Evolutionary conservation across 2,113 vertebrate genomes (phyloP), one percentile per base, ranked within the genome.

Genomic region (Herpailurus yagouaroundi): DNA sequence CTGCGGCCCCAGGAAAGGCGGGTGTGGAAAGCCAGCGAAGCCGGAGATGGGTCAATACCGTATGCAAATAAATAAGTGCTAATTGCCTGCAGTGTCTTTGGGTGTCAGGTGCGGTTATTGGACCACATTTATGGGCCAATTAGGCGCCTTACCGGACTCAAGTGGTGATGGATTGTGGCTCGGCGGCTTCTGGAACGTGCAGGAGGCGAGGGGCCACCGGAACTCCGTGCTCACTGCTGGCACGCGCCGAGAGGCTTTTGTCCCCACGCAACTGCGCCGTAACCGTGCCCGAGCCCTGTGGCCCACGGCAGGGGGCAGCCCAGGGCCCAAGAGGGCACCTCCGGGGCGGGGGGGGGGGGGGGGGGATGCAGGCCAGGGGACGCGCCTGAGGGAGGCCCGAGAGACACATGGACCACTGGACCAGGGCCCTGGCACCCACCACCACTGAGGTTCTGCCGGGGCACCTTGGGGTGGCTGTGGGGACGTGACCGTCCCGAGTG

Each of bases 101-200:
- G 57, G 36, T 74, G 69, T 91, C 48, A 74, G 98, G 92, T 3
- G 18, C 14, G 1, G 98, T 96, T 50, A 36, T 79, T n/a, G 97
- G 97, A 38, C 96, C 3, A 27, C 98, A 98, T 99, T 99, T 99
- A 99, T 98, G 98, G 99, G 98, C 98, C 98, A 98, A 98, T 99
- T 99, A 99, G 98, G 55, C 95, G 95, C 93, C 98, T 98, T 98
- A 89, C 96, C 29, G 97, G 98, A 97, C 33, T 57, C 48, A 10
- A 84, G 96, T 73, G 0, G 96, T 97, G 98, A 98, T 96, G 94
- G 98, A 96, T 60, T 84, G 74, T 9, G 41, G 97, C 94, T 92
- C 10, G 64, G 95, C 73, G 4, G 97, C 50, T 87, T 94, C 83
- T 63, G 60, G 27, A 73, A 91, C 3, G 68, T 60, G 90, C 82